Evolutionary conservation across 2,888 invertebrate genomes (phyloP), one percentile per base, ranked within the genome.

Genomic region (Phengaris alcon): DNA sequence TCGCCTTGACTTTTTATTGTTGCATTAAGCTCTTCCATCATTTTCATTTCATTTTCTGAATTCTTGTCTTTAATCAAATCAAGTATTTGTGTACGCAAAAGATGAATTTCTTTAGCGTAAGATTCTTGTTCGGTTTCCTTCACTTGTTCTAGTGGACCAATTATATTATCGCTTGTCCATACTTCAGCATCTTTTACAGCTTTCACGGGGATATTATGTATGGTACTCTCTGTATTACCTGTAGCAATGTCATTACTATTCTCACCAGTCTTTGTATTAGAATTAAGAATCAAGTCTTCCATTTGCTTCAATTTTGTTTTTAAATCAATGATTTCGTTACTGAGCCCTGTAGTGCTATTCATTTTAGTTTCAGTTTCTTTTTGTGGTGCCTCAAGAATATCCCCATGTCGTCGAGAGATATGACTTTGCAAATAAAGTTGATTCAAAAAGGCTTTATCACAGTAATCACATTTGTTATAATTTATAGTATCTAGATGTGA

Each of bases 391-490:
- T 91, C 91, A 59, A 81, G 76, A 12, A 84, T 75, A 77, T 87
- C 85, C 6, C 84, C 77, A 84, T 96, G 96, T 52, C 96, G 90
- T 79, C 96, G 91, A 78, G 91, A 88, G 70, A 95, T 87, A 82
- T 96, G 96, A 69, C 95, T 94, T 84, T 93, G 93, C 77, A 96
- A 89, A 84, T 95, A 96, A 76, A 95, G 92, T 81, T 95, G 94
- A 78, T 95, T 94, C 73, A 95, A 86, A 84, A 96, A 96, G 9
- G 94, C 94, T 87, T 96, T 96, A n/a, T 94, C 94, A 81, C 96
- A 96, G 82, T 94, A 93, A 59, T 87, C 90, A 82, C 96, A 96
- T 91, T 95, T 94, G 78, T 93, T 93, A 77, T 91, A 91, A 76
- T 94, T 94, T 64, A 87, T 81, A 48, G 84, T 82, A 73, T 88